Conservation (phyloP, 2,113 vertebrate species). For the Coptodon bakossiorum region DNA sequence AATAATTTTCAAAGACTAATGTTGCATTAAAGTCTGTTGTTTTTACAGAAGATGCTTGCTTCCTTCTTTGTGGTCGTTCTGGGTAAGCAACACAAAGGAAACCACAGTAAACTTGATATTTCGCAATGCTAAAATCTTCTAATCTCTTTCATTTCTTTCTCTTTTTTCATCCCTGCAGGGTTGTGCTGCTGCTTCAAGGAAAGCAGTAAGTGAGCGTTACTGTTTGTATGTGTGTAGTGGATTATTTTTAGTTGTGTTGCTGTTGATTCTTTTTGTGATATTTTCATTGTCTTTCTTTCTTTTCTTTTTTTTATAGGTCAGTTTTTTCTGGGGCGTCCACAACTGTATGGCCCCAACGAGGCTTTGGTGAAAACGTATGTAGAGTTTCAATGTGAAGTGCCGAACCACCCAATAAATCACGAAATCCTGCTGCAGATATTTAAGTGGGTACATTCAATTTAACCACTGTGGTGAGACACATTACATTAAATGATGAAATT, state of each 20-base stretch:
- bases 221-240: not conserved
- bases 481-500: not conserved
- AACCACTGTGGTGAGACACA: not conserved
- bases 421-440: conserved; percentile 29
- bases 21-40: not conserved
- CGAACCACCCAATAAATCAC: not conserved
- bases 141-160: not conserved
- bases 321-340: not conserved
- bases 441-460: conserved; percentile 15
- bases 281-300: not conserved
- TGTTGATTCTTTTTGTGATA: not conserved
- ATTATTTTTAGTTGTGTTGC: not conserved
- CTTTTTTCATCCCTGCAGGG: conserved; percentile 8
- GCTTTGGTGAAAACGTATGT: accelerated
- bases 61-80: conserved; percentile 19
- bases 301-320: conserved; percentile 13
- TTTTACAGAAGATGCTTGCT: conserved; percentile 17
- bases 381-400: not conserved
- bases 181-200: not conserved
- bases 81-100: conserved; percentile 39
- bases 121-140: not conserved
- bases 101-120: not conserved
- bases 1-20: not conserved
- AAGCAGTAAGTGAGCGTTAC: conserved; percentile 33
- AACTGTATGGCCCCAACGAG: not conserved